Percentiles rank a stretch among this genome's conserved stretches.
These are phyloP conservation scores for Ictidomys tridecemlineatus DNA, from an alignment of 2,113 vertebrate species.

Conservation along the genomic window DNA sequence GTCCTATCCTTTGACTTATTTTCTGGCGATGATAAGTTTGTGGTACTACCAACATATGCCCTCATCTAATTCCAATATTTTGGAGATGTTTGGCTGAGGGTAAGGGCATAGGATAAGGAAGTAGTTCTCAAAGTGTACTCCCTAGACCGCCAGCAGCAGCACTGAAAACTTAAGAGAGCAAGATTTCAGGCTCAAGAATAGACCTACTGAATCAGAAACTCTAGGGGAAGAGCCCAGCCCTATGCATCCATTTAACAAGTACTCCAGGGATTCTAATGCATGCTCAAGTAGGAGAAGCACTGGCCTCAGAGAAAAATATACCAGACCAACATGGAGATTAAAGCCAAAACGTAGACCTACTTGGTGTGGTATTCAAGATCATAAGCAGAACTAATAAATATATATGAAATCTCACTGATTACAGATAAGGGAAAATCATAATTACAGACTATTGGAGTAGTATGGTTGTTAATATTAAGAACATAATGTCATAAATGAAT, in stretches of 20 bases:
- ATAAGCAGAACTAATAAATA: conserved; percentile 46
- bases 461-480: conserved; percentile 22
- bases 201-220: conserved; percentile 15
- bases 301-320: not conserved
- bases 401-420: not conserved
- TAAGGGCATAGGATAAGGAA: not conserved
- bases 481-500: conserved; percentile 18
- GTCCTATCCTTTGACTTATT: not conserved
- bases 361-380: not conserved
- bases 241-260: not conserved
- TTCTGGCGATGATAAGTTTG: not conserved
- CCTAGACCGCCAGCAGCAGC: not conserved
- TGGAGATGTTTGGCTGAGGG: conserved; percentile 3
- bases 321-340: not conserved
- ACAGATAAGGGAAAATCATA: not conserved
- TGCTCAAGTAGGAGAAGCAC: not conserved
- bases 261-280: not conserved
- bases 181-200: not conserved
- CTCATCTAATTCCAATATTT: conserved; percentile 46
- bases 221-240: not conserved
- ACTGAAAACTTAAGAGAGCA: not conserved
- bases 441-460: not conserved
- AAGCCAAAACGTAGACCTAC: conserved; percentile 25
- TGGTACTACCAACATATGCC: not conserved
- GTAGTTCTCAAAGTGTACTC: not conserved